These are phyloP conservation scores for Rhagoletis pomonella DNA, from an alignment of 1,140 invertebrate species.

Conservation along the genomic window DNA sequence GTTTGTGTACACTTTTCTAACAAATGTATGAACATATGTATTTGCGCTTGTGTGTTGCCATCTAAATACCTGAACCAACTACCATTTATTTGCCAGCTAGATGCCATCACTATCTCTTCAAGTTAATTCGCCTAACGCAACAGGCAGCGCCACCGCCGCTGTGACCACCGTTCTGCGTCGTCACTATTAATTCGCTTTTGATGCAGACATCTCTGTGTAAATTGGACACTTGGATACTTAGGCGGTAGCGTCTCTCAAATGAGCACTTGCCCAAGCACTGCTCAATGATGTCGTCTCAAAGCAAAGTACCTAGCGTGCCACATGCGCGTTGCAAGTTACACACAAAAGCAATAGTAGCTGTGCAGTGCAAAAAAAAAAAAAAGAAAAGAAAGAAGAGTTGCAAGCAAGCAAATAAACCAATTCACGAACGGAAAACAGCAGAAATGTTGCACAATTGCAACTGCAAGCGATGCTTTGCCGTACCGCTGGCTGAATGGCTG, in stretches of 20 bases:
- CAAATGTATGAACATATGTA: neutral
- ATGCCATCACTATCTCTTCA: neutral
- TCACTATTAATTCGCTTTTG: neutral
- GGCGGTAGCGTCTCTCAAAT: too few relatives aligned
- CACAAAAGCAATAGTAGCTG: neutral
- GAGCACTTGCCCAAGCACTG: neutral
- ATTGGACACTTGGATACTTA: neutral
- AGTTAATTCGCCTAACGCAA: neutral
- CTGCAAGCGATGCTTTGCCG: neutral
- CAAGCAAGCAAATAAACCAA: too few relatives aligned
- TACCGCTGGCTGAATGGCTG: neutral
- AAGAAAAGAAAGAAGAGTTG: too few relatives aligned
- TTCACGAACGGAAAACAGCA: neutral
- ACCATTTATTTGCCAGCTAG: neutral
- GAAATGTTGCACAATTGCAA: slow-evolving; percentile 10
- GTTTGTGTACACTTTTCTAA: too few relatives aligned
- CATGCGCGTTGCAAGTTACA: neutral
- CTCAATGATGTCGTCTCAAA: too few relatives aligned
- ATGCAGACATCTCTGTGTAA: neutral
- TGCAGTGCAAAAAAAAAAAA: too few relatives aligned
- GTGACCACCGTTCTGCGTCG: neutral
- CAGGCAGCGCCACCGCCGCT: too few relatives aligned
- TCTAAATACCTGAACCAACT: neutral
- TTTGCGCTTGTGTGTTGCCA: neutral
- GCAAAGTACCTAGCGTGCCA: neutral